Evolutionary conservation across 2,113 vertebrate genomes (phyloP), one percentile per base, ranked within the genome.

Genomic region (Carollia perspicillata): DNA sequence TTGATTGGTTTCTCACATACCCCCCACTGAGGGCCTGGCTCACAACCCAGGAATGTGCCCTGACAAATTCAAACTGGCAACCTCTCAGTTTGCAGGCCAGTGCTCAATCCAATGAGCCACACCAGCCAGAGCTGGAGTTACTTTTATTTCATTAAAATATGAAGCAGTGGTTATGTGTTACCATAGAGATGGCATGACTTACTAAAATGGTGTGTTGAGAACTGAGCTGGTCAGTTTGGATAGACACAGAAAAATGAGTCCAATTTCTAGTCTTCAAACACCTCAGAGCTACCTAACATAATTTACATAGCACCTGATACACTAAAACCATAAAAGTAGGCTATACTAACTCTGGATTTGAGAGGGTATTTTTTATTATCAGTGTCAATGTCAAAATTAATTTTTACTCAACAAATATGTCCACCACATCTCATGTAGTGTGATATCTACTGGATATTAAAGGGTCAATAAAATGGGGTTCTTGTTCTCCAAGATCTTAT

Each of bases 301-400:
- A 95, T 87, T 81, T 71, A 47, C 42, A 71, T 60, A 86, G 28
- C 40, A 83, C 23, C 35, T 33, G 17, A 75, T 58, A 58, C 17
- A 74, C 17, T 60, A 69, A 69, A 75, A 28, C 37, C 51, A 77
- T 14, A 92, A 92, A 88, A 68, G 69, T 75, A 40, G 33, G 71
- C 47, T 68, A 49, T 58, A 89, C 3, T 20, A 85, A 89, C 17
- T 93, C 35, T 23, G 90, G 5, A 79, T 53, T 75, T 44, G 49
- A 77, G 60, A n/a, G 23, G 60, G 63, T 79, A 33, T 51, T 84
- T 85, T 93, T 77, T 53, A 53, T 11, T 75, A 22, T 74, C 35
- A 85, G 23, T 81, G 14, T 86, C 40, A 93, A 86, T 86, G 42
- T 8, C 51, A 90, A 90, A 80, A 86, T 85, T 87, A n/a, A 93